A percentile compares a stretch with the other conserved stretches of the same genome.
Evolutionary conservation across 2,113 vertebrate species (phyloP).

Genomic region (Albula glossodonta): DNA sequence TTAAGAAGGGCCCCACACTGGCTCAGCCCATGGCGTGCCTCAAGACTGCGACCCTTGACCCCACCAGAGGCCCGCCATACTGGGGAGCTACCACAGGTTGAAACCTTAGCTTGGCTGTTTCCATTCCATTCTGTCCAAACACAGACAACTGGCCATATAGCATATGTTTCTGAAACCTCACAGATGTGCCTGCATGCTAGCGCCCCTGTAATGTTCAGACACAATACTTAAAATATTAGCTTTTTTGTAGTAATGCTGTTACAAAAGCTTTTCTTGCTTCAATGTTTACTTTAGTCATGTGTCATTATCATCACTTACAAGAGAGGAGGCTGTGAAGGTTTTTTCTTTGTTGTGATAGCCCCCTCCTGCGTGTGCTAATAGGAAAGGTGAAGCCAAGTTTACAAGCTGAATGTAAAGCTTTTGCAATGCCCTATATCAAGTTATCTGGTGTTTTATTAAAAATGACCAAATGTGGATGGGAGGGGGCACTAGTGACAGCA

Average conservation of each 20-base stretch:
- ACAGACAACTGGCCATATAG: constrained; percentile 49
- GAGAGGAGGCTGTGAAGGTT: background rate
- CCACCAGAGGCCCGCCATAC: constrained; percentile 31
- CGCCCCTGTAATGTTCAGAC: background rate
- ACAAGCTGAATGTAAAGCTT: background rate
- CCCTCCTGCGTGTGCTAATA: background rate
- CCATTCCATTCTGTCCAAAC: constrained; percentile 46
- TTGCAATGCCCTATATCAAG: background rate
- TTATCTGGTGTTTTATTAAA: constrained; percentile 55
- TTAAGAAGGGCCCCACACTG: constrained; percentile 33
- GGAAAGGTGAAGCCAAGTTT: background rate
- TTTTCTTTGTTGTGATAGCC: background rate
- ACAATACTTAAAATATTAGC: background rate
- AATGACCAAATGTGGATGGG: constrained; percentile 44
- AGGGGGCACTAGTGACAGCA: constrained; percentile 47
- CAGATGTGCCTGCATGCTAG: background rate
- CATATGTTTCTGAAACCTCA: constrained; percentile 12
- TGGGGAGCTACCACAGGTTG: constrained; percentile 35
- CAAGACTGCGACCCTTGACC: constrained; percentile 48
- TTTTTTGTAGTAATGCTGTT: background rate
- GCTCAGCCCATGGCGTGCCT: constrained; percentile 43
- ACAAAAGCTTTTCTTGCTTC: background rate
- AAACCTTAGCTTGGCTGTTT: constrained; percentile 57
- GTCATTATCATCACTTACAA: background rate
- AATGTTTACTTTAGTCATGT: background rate